These are phyloP conservation scores for Drosophila lowei DNA, from an alignment of 1,140 invertebrate genomes.

Conservation along the genomic window DNA sequence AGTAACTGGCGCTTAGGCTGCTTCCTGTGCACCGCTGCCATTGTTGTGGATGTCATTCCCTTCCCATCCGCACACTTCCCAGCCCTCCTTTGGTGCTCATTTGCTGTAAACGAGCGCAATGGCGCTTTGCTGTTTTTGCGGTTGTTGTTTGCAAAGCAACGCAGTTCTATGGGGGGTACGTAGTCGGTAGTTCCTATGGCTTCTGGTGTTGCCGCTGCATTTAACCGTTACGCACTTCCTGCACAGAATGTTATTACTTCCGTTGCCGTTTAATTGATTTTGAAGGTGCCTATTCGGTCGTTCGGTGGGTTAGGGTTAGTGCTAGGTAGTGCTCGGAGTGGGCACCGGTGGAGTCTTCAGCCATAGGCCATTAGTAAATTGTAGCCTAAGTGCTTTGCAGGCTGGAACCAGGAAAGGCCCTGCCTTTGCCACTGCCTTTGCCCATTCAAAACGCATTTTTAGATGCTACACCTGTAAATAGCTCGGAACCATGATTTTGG, in stretches of 20 bases:
- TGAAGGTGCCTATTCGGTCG: conserved; percentile 62
- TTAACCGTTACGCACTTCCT: conserved; percentile 78
- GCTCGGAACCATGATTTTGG: conserved; percentile 27
- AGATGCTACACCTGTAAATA: conserved; percentile 52
- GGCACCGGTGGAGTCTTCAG: conserved; percentile 41
- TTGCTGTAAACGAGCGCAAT: conserved; percentile 55
- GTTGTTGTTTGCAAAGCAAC: conserved; percentile 37
- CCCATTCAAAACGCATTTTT: conserved; percentile 43
- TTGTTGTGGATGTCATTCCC: conserved; percentile 49
- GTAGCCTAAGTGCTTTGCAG: conserved; percentile 74
- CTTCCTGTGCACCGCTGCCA: conserved; percentile 55
- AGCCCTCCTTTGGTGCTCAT: conserved; percentile 43
- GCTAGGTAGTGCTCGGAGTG: background rate
- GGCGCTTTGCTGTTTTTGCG: conserved; percentile 66
- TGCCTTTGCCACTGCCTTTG: background rate
- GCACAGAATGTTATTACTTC: conserved; percentile 78
- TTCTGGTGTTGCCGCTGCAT: conserved; percentile 51
- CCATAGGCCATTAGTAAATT: conserved; percentile 74
- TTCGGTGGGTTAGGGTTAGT: background rate
- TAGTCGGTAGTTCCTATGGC: conserved; percentile 13
- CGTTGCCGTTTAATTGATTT: conserved; percentile 80
- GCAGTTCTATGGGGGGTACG: background rate
- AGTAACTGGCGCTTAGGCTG: conserved; percentile 60
- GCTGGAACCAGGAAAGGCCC: conserved; percentile 15
- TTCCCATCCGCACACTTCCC: conserved; percentile 6